Conservation (phyloP, 2,888 invertebrate genomes). For the Drosophila dives region DNA sequence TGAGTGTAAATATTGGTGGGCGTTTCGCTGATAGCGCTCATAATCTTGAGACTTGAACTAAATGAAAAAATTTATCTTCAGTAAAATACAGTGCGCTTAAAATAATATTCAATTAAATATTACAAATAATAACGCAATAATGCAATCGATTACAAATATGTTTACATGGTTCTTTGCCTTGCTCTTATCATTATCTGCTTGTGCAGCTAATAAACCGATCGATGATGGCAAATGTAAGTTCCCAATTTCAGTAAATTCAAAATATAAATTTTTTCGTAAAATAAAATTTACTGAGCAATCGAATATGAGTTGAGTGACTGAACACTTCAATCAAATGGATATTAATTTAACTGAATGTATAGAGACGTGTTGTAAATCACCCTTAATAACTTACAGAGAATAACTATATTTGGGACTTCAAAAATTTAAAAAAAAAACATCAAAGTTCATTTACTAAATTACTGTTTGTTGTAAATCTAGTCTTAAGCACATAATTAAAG, state of each 20-base stretch:
- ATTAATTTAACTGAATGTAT: not conserved
- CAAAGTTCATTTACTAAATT: not conserved
- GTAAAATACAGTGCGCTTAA: constrained; percentile 29
- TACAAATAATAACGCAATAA: constrained; percentile 27
- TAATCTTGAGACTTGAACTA: constrained; percentile 16
- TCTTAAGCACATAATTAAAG: not conserved
- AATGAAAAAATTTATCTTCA: constrained; percentile 23
- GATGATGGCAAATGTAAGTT: constrained; percentile 83
- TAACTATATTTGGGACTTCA: not conserved
- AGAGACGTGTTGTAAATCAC: not conserved
- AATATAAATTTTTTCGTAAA: not conserved
- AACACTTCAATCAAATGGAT: not conserved
- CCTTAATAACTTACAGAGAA: not conserved
- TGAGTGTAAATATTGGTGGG: constrained; percentile 40
- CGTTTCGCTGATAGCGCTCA: constrained; percentile 43
- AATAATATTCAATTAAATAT: constrained; percentile 8
- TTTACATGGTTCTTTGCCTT: constrained; percentile 23
- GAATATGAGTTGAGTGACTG: not conserved
- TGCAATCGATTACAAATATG: constrained; percentile 48
- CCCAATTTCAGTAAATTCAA: not conserved
- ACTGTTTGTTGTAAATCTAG: not conserved
- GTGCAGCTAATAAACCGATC: constrained; percentile 43
- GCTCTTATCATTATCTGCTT: constrained; percentile 61
- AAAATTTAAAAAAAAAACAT: not conserved
- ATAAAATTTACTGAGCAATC: not conserved